A percentile compares a stretch with the other conserved stretches of the same genome.
These are phyloP conservation scores for Rana temporaria DNA, from an alignment of 2,113 vertebrate species.

Conservation along the genomic window DNA sequence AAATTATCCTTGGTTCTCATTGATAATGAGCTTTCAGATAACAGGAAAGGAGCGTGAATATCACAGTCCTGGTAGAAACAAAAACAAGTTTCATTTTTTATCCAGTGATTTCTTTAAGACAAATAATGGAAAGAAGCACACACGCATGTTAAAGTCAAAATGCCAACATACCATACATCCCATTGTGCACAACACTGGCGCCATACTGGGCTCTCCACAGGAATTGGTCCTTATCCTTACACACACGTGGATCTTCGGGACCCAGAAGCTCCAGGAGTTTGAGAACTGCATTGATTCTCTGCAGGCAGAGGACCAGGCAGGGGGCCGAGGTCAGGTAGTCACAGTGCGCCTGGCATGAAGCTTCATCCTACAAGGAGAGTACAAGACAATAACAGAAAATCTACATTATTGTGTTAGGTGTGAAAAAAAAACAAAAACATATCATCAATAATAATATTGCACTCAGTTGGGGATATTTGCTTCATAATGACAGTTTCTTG, in stretches of 20 bases:
- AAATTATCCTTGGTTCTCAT: no score
- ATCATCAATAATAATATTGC: background rate
- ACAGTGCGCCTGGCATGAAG: conserved; percentile 58
- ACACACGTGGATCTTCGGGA: conserved; percentile 66
- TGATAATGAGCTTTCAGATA: no score
- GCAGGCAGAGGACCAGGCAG: conserved; percentile 73
- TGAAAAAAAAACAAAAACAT: no score
- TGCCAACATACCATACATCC: conserved; percentile 68
- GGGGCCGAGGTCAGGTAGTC: conserved; percentile 67
- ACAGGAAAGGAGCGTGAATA: no score
- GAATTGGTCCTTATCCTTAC: conserved; percentile 60
- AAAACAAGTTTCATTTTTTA: no score
- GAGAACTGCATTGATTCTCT: conserved; percentile 73
- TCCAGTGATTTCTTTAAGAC: background rate
- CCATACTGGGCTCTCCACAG: conserved; percentile 70
- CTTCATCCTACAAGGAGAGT: background rate
- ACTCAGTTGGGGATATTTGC: no score
- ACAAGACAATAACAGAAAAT: background rate
- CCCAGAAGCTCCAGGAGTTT: conserved; percentile 73
- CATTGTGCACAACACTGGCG: conserved; percentile 64
- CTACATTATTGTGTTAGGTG: no score
- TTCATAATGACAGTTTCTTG: no score
- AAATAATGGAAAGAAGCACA: background rate
- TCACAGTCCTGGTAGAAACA: no score
- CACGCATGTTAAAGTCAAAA: background rate